Base-by-base conservation (phyloP, 2,797 vertebrate species). In the Megalops cyprinoides region DNA sequence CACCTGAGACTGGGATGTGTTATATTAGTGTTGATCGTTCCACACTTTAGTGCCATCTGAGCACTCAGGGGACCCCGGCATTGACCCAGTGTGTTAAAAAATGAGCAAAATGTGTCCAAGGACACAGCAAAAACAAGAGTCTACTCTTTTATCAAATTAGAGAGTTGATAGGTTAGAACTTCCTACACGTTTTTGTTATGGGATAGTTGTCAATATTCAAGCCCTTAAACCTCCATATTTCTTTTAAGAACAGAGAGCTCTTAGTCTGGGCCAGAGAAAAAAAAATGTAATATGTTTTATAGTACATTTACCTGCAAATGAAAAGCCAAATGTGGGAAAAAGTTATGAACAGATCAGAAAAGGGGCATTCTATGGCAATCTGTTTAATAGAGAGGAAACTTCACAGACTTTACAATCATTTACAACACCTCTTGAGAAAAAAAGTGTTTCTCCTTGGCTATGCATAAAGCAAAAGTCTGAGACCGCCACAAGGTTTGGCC, bases 21-120 rank as follows among this genome's bases (percentile, higher is more conserved):
- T 74, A 83, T 83, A 74, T 83, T 83, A 74, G 77, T 76, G 82
- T 79, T 67, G 51, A 76, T 79, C 67, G 58, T 69, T 69, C 76
- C 48, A 67, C 82, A 82, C 77, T 67, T 75, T 76, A 53, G 82
- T 46, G 71, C 73, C 77, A 69, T 76, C 58, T 79, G 56, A 74
- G 23, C 34, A 79, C 55, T 69, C 42, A 34, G 34, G 81, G 71
- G 55, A 37, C 75, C 67, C 58, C 25, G 8, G 44, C 12, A 74
- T 44, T 53, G 37, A n/a, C 46, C 18, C 44, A 10, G 4, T 25
- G 39, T 67, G 74, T 49, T 81, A 23, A 14, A 37, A n/a, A 55
- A 76, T 34, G 60, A 69, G 74, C 14, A 53, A 1, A 37, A 28
- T 31, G n/a, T 31, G 62, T 81, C 53, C 65, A 48, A 77, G 4